Evolutionary conservation across 2,888 invertebrate genomes (phyloP), one percentile per base, ranked within the genome.

Genomic region (Siphonodentalium dalli): DNA sequence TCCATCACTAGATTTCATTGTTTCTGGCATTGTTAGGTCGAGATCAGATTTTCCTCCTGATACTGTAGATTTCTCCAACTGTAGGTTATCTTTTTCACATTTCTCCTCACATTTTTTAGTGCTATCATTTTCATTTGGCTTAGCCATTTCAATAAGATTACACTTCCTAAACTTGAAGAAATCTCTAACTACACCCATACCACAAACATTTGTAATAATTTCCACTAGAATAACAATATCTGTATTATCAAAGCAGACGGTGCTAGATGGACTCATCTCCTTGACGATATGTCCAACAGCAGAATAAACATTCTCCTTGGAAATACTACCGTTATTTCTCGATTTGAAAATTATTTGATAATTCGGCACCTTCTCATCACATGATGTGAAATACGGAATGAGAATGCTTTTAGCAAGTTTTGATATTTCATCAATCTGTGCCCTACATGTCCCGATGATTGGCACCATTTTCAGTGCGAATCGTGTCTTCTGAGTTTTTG

Each of bases 101-200:
- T n/a, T n/a, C n/a, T n/a, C n/a, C n/a, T n/a, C n/a, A n/a, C n/a
- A n/a, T n/a, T n/a, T n/a, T n/a, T n/a, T n/a, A n/a, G n/a, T n/a
- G n/a, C n/a, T n/a, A n/a, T n/a, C n/a, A n/a, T 56, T 33, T 35
- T 33, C 29, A 31, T 13, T 23, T 15, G 18, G 26, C 44, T 58
- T 63, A 3, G 66, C 44, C 35, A 77, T 74, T 80, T 92, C 90
- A 56, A 88, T 80, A 54, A 94, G 83, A 84, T 95, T 95, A 82
- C 91, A 95, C 78, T 93, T 94, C 69, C 89, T 90, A 76, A 87
- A 88, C 61, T 86, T 86, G 71, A 86, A 85, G 81, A 90, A 95
- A 79, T 92, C 87, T 26, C 89, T 89, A 26, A 92, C 87, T 51
- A 95, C 87, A 57, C 90, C 88, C 9, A 96, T 74, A 62, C 92